Percentiles rank a stretch among this genome's conserved stretches.
Conservation (phyloP, 1,140 invertebrate species). For the Nasonia vitripennis region DNA sequence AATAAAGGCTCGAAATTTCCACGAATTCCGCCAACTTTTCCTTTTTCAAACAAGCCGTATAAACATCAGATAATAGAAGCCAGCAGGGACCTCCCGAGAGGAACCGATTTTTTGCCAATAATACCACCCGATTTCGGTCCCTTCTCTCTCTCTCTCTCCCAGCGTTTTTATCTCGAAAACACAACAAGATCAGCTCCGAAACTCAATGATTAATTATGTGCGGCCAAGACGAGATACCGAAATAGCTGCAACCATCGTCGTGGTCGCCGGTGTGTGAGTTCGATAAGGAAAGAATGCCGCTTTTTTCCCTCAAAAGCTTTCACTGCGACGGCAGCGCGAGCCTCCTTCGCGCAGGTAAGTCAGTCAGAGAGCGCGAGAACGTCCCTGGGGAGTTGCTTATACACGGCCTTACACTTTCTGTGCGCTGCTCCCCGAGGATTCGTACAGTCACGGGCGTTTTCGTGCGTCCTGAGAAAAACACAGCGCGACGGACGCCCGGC, state of each 20-base stretch:
- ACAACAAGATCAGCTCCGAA: not conserved
- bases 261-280: not conserved
- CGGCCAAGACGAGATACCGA: not conserved
- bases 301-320: constrained; percentile 39
- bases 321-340: not conserved
- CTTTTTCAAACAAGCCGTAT: too few species aligned
- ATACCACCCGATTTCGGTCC: not conserved
- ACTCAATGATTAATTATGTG: constrained; percentile 44
- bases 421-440: constrained; percentile 66
- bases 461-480: constrained; percentile 64
- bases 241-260: not conserved
- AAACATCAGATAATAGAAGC: too few species aligned
- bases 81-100: not conserved
- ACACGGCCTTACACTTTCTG: constrained; percentile 65
- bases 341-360: constrained; percentile 59
- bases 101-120: constrained; percentile 9
- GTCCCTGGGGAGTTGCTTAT: constrained; percentile 61
- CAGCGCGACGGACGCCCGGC: constrained; percentile 5
- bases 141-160: not conserved
- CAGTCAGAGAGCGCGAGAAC: constrained; percentile 45
- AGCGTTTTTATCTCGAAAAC: not conserved
- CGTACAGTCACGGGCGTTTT: constrained; percentile 69
- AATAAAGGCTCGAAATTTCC: too few species aligned
- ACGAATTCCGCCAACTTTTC: too few species aligned
- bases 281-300: constrained; percentile 51